Evolutionary conservation across 2,888 invertebrate species (phyloP).

Genomic region (Seira sanloemensis): DNA sequence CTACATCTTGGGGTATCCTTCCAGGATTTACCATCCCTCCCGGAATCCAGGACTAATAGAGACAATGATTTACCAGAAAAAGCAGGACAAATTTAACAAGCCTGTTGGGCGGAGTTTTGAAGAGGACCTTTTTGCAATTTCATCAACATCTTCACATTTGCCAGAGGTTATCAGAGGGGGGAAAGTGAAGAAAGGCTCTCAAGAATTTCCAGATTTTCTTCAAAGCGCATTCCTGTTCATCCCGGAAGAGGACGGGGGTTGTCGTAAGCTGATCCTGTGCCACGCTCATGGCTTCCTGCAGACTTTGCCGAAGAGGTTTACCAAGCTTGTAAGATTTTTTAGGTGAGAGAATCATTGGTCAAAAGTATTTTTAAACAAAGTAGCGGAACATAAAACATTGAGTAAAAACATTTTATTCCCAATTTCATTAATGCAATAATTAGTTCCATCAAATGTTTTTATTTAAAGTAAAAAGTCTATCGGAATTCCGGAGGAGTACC

Average conservation of each 20-base stretch:
- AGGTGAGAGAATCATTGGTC: slow-evolving; percentile 69
- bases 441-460: not conserved
- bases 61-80: not conserved
- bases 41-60: slow-evolving; percentile 41
- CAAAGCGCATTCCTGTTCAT: slow-evolving; percentile 65
- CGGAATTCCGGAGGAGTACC: slow-evolving; percentile 55
- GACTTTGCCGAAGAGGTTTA: slow-evolving; percentile 54
- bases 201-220: slow-evolving; percentile 57
- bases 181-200: not conserved
- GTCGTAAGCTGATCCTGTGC: slow-evolving; percentile 68
- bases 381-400: too few relatives aligned
- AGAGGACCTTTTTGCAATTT: not conserved
- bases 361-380: too few relatives aligned
- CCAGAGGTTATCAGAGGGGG: not conserved
- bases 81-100: not conserved
- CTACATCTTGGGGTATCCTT: slow-evolving; percentile 69
- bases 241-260: slow-evolving; percentile 62
- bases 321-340: slow-evolving; percentile 64
- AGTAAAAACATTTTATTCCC: too few relatives aligned
- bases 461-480: slow-evolving; percentile 57
- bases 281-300: slow-evolving; percentile 72
- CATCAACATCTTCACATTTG: not conserved
- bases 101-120: not conserved
- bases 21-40: slow-evolving; percentile 61
- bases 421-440: not conserved